Conservation (phyloP, 2,888 invertebrate genomes). For the Ichneumoninae sp. region DNA sequence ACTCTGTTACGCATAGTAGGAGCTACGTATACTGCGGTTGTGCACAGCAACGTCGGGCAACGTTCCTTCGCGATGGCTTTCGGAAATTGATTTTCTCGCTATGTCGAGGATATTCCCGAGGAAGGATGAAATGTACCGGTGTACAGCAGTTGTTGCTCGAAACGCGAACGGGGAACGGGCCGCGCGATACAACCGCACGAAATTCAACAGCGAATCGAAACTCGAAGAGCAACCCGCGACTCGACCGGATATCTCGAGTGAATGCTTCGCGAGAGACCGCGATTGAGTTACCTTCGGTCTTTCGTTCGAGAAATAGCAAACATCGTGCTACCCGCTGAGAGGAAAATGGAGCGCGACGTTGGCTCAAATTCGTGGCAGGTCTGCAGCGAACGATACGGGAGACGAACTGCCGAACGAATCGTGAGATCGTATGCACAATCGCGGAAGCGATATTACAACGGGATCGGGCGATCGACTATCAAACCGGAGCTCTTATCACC, state of each 20-base stretch:
- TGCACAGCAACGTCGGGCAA: neutral
- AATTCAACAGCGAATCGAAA: conserved; percentile 40
- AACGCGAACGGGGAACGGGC: neutral
- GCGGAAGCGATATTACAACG: no score
- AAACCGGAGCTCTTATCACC: neutral
- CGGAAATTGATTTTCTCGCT: conserved; percentile 59
- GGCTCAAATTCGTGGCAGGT: neutral
- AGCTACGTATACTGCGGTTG: conserved; percentile 31
- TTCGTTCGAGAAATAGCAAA: conserved; percentile 30
- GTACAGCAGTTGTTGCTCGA: conserved; percentile 1
- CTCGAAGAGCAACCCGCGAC: conserved; percentile 17
- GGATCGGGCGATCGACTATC: no score
- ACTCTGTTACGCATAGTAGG: conserved; percentile 19
- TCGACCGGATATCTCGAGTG: conserved; percentile 28
- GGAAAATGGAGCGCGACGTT: neutral
- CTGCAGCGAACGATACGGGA: neutral
- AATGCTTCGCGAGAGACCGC: neutral
- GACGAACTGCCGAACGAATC: neutral
- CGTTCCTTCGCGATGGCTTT: conserved; percentile 49
- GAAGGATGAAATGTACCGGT: conserved; percentile 25
- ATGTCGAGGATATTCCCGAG: conserved; percentile 18
- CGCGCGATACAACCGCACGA: conserved; percentile 8
- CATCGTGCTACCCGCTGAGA: neutral
- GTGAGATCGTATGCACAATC: neutral
- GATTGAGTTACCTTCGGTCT: conserved; percentile 29